Base-by-base conservation (phyloP, 1,140 invertebrate species). In the Drosophila jambulina region DNA sequence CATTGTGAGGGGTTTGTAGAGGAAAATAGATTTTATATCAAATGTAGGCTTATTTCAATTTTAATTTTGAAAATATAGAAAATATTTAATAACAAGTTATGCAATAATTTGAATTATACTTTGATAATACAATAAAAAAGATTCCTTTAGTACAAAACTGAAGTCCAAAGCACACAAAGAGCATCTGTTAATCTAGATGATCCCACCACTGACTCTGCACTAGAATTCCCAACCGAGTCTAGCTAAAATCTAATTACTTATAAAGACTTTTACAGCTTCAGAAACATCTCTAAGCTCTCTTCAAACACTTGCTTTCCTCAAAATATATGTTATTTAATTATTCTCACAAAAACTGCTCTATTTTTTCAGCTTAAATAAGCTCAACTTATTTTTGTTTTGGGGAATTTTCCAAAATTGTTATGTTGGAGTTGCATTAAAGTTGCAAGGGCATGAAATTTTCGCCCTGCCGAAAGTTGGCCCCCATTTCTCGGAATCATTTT, bases 401-500 rank as follows among this genome's bases (percentile, higher is more conserved):
- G 2, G 3, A 25, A 38, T n/a, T 54, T 54, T 12, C 45, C 7
- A 48, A 48, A 48, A 48, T 25, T 38, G 53, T 53, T 53, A 6
- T 23, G 32, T 53, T 53, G 51, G 1, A 36, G 51, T 36, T 53
- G 15, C 53, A 56, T 56, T 38, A 12, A 38, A 56, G 53, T 56
- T 56, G 53, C 53, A 56, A 56, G 53, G 53, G 53, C 53, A 56
- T 56, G 53, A 38, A 56, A 38, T 23, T 54, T 36, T 36, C 32
- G 32, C 21, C 32, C 51, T 23, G 32, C 32, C 32, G 0, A 54
- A 36, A 56, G 53, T 38, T 54, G 34, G 53, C 53, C 53, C 49
- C 51, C 34, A 17, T 54, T 38, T 38, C 2, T n/a, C 15, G 53
- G 21, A 38, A n/a, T 38, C 51, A 53, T 19, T 53, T 21, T 12